A percentile compares a stretch with the other conserved stretches of the same genome.
Conservation (phyloP, 2,888 invertebrate species). For the Polymixis lichenea region DNA sequence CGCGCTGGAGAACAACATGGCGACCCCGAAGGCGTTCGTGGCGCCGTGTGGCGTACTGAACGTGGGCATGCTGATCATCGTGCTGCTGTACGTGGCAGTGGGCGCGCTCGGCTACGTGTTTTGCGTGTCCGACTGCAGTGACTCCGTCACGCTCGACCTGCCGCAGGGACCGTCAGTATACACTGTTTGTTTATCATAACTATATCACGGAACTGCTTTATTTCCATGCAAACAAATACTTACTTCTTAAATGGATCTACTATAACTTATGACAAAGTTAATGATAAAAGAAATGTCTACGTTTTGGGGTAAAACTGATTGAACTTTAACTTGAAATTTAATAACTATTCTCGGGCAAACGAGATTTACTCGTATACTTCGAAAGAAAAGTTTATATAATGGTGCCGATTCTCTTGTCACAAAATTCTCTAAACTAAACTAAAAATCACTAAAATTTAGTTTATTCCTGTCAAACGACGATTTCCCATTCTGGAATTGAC, state of each 20-base stretch:
- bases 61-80: constrained; percentile 94
- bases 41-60: constrained; percentile 95
- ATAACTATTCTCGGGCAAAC: neutral
- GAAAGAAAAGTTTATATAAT: too few relatives aligned
- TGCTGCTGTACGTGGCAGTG: constrained; percentile 93
- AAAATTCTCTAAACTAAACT: too few relatives aligned
- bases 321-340: neutral
- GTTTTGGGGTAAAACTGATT: neutral
- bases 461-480: too few relatives aligned
- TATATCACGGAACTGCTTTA: neutral
- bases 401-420: too few relatives aligned
- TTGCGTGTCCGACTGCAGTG: constrained; percentile 92
- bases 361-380: neutral
- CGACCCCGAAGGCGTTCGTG: constrained; percentile 94
- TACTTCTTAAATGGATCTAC: neutral
- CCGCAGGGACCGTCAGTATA: constrained; percentile 87
- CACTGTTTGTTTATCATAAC: neutral
- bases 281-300: neutral
- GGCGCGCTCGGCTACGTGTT: constrained; percentile 96
- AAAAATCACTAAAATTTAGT: too few relatives aligned
- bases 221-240: neutral
- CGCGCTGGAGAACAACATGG: constrained; percentile 97
- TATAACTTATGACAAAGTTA: neutral
- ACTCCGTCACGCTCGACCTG: constrained; percentile 96
- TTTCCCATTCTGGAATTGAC: too few relatives aligned